A percentile compares a stretch with the other conserved stretches of the same genome.
Evolutionary conservation across 2,888 invertebrate species (phyloP).

Genomic region (Phrixothrix hirtus): DNA sequence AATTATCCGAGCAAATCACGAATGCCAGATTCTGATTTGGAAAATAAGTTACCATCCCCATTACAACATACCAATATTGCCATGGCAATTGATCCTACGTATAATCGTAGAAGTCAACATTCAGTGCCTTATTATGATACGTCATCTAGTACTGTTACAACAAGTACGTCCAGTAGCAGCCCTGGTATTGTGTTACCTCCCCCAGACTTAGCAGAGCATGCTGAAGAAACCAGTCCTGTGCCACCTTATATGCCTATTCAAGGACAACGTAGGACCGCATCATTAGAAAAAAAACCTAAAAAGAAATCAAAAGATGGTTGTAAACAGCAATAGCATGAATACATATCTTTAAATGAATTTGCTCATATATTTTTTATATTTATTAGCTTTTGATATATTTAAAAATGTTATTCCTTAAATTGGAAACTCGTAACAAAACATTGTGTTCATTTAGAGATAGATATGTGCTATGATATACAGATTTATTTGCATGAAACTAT

Average conservation of each 20-base stretch:
- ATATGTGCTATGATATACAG: too few species aligned
- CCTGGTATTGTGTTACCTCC: slow-evolving; percentile 47
- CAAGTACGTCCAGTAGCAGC: slow-evolving; percentile 49
- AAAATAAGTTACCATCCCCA: slow-evolving; percentile 39
- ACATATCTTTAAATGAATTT: background rate
- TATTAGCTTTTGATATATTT: too few species aligned
- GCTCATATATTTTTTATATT: too few species aligned
- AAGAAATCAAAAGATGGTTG: slow-evolving; percentile 51
- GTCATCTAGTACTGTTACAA: slow-evolving; percentile 49
- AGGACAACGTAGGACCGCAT: slow-evolving; percentile 69
- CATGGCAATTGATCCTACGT: slow-evolving; percentile 70
- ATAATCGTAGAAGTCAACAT: slow-evolving; percentile 51
- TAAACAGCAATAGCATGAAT: slow-evolving; percentile 47
- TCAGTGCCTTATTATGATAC: slow-evolving; percentile 50
- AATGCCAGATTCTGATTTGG: slow-evolving; percentile 49
- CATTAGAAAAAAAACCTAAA: slow-evolving; percentile 57
- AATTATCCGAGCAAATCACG: slow-evolving; percentile 47
- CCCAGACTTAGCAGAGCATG: slow-evolving; percentile 41
- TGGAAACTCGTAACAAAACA: too few species aligned
- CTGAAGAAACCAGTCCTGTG: slow-evolving; percentile 60
- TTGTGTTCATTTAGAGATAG: too few species aligned
- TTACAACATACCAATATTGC: slow-evolving; percentile 63
- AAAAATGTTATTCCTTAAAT: too few species aligned
- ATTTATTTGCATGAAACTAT: too few species aligned
- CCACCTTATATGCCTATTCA: slow-evolving; percentile 80